These are phyloP conservation scores for Acrocera orbiculus DNA, from an alignment of 2,888 invertebrate genomes.

Conservation along the genomic window DNA sequence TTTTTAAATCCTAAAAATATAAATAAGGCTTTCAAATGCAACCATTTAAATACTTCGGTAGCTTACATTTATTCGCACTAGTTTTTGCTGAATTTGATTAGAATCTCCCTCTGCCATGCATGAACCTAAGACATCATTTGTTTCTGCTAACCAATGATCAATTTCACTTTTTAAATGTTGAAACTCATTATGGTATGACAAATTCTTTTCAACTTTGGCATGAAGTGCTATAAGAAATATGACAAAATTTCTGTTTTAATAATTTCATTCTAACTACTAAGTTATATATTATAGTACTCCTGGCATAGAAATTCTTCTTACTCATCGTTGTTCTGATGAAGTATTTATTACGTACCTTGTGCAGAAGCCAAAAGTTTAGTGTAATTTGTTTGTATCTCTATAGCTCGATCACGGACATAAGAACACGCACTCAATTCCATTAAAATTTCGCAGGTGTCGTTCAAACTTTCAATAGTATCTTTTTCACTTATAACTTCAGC, in stretches of 20 bases:
- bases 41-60: too few species aligned
- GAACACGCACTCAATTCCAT: slow-evolving; percentile 75
- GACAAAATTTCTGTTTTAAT: background rate
- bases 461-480: slow-evolving; percentile 62
- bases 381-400: slow-evolving; percentile 66
- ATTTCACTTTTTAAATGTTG: slow-evolving; percentile 69
- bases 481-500: slow-evolving; percentile 61
- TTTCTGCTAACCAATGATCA: slow-evolving; percentile 65
- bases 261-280: background rate
- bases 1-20: slow-evolving; percentile 24
- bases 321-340: background rate
- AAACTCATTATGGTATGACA: slow-evolving; percentile 83
- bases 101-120: slow-evolving; percentile 69
- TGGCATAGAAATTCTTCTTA: too few species aligned
- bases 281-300: too few species aligned
- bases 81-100: slow-evolving; percentile 55
- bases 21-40: too few species aligned
- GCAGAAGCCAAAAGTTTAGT: slow-evolving; percentile 59
- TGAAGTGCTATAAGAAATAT: slow-evolving; percentile 36
- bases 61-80: slow-evolving; percentile 58
- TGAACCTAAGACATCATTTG: slow-evolving; percentile 64
- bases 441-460: slow-evolving; percentile 69
- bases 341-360: slow-evolving; percentile 36
- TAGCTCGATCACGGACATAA: slow-evolving; percentile 72
- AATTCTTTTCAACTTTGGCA: slow-evolving; percentile 72